These are phyloP conservation scores for Periophthalmodon schlosseri DNA, from an alignment of 2,113 vertebrate species.

Conservation along the genomic window DNA sequence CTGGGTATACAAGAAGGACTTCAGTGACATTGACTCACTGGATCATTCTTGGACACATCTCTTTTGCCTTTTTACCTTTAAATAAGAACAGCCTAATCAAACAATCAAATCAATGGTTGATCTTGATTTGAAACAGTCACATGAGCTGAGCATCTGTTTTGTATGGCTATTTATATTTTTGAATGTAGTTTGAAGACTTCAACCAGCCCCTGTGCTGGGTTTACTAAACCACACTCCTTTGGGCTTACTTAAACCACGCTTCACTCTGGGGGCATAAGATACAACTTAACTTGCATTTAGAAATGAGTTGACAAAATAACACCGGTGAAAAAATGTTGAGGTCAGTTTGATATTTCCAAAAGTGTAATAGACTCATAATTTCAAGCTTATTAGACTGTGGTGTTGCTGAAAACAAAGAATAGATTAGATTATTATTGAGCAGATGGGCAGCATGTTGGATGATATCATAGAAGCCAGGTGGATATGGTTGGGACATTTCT, in stretches of 20 bases:
- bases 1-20: constrained; percentile 25
- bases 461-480: background rate
- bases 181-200: background rate
- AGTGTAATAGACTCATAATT: background rate
- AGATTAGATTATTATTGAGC: background rate
- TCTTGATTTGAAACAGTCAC: constrained; percentile 7
- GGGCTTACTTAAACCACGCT: background rate
- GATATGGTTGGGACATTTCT: background rate
- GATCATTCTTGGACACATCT: constrained; percentile 10
- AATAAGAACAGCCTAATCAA: background rate
- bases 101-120: constrained; percentile 9
- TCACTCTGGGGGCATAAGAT: background rate
- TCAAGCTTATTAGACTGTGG: background rate
- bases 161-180: background rate
- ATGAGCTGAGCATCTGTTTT: background rate
- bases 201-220: background rate
- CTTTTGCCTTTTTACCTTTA: background rate
- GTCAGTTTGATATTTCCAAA: background rate
- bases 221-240: background rate
- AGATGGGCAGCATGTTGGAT: background rate
- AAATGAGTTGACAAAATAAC: background rate
- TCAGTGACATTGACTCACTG: constrained; percentile 34
- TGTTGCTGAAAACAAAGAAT: background rate
- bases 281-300: background rate
- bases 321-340: background rate